Base-by-base conservation (phyloP, 1,140 invertebrate genomes). In the Atta cephalotes region DNA sequence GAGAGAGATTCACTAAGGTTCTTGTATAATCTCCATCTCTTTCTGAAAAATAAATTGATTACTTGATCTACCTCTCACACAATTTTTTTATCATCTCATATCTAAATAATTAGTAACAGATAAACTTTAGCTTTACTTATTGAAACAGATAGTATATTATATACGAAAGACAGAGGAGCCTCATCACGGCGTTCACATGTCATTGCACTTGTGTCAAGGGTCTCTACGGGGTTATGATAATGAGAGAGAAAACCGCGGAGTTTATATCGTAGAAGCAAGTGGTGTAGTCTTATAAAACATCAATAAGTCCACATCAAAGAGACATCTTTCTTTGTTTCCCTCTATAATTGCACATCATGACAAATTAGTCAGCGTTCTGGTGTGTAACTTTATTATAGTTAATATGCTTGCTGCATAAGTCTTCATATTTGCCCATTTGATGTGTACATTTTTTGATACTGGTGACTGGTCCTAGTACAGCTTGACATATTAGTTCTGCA, bases 181-280 rank as follows among this genome's bases (percentile, higher is more conserved):
- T 88, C 82, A 78, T 88, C 81, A 76, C 87, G 80, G 62, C 81
- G 82, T 63, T 88, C 62, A 79, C 31, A 18, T 65, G 18, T 84
- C 58, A 74, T 86, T 71, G 68, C 87, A 88, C 81, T 56, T 84
- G n/a, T 74, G 70, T 84, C 56, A 62, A 51, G 56, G 56, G 70
- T 60, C 51, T 72, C 56, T 72, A 74, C 25, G 25, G 39, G 39
- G 25, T 60, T 45, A 65, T 70, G 70, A 74, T 21, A 66, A 71
- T 72, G 53, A 84, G 68, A 74, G 39, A 74, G 25, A 74, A 62
- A 84, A 74, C 45, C 39, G 63, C 56, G 25, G 9, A 74, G 56
- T 51, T 60, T 31, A 39, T 49, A 63, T 60, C 25, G 56, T 49
- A 49, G 45, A 74, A 84, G 70, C 70, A 62, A 45, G 56, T 56